Evolutionary conservation across 2,888 invertebrate species (phyloP).

Genomic region (Agrotis clavis): DNA sequence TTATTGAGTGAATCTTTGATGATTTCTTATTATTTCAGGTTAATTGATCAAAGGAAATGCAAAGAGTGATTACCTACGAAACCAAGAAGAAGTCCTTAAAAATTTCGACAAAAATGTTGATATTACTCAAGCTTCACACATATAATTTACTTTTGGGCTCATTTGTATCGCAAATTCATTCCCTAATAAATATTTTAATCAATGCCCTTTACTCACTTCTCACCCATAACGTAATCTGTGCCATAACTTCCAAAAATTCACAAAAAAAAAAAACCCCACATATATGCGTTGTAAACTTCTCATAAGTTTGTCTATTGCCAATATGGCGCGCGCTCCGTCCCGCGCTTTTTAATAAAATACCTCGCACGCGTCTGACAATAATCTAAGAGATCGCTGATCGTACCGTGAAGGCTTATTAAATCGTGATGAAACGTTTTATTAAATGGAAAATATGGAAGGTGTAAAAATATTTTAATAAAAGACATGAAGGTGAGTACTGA

Average conservation of each 20-base stretch:
- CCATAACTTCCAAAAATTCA: constrained; percentile 32
- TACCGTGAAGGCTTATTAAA: constrained; percentile 49
- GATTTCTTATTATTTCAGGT: too few species aligned
- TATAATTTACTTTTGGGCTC: too few species aligned
- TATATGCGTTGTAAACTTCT: constrained; percentile 51
- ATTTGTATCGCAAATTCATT: background rate
- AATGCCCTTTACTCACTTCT: background rate
- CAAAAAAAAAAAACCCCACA: constrained; percentile 17
- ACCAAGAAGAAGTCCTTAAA: too few species aligned
- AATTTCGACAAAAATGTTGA: too few species aligned
- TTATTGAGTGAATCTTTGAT: too few species aligned
- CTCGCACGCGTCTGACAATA: constrained; percentile 51
- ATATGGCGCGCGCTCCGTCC: constrained; percentile 57
- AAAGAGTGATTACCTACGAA: too few species aligned
- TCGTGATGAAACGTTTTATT: constrained; percentile 47
- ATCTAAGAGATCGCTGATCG: constrained; percentile 50
- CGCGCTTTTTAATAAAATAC: constrained; percentile 66
- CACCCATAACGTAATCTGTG: too few species aligned
- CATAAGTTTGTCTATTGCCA: constrained; percentile 62
- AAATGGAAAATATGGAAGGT: constrained; percentile 23
- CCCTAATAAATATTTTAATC: background rate
- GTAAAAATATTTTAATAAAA: constrained; percentile 16
- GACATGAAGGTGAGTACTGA: background rate
- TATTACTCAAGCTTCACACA: too few species aligned
- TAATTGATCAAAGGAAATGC: too few species aligned